Base-by-base conservation (phyloP, 2,888 invertebrate species). In the Drosophila tripunctata region DNA sequence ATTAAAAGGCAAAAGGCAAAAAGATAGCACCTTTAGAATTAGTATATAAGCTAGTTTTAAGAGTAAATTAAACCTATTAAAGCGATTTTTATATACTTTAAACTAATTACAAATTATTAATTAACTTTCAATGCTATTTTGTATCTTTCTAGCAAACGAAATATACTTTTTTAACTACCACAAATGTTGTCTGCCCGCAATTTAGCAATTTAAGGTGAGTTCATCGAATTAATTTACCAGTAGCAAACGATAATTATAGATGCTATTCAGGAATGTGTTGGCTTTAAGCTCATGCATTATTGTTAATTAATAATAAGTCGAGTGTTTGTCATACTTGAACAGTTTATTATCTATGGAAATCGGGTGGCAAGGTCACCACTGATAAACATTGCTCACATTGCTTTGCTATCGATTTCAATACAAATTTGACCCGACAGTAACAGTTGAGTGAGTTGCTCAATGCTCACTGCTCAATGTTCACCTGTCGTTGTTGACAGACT, bases 161-260 rank as follows among this genome's bases (percentile, higher is more conserved):
- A 56, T 30, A 17, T 44, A 35, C 15, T 48, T 5, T 38, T 41
- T 38, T 19, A 62, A 52, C 8, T 38, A 47, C 12, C 62, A 62
- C 63, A 71, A 81, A 81, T 78, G 82, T 74, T 67, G 78, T 67
- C 64, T 65, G 61, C 60, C 72, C 57, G 36, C 64, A 67, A 68
- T 65, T 65, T 61, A 40, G 43, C 51, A 64, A 48, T 67, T 69
- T 78, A 78, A 78, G 78, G 78, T 78, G 54, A 79, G 78, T 69
- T 68, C 24, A 48, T 30, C 40, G 21, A 17, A 15, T 3, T 3
- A 35, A 17, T 14, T 35, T 0, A 36, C n/a, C n/a, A n/a, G 8
- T 19, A 10, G n/a, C n/a, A 21, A 7, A 12, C 1, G 21, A 17
- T 45, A 1, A 33, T 47, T 33, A 47, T 14, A 10, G 12, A 47